These are phyloP conservation scores for Drosophila ochracea DNA, from an alignment of 2,888 invertebrate species.

Conservation along the genomic window DNA sequence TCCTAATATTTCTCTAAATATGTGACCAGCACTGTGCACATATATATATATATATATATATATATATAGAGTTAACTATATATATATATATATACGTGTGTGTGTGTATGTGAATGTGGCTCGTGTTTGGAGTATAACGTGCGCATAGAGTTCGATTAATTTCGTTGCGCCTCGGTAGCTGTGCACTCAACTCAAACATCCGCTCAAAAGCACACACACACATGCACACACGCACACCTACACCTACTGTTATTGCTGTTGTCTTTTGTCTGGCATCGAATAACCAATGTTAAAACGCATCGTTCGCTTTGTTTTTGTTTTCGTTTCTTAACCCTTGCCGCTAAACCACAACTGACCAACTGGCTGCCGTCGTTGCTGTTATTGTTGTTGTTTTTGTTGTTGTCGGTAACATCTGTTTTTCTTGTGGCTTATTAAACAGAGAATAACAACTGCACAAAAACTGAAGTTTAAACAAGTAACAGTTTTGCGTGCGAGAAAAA, in stretches of 20 bases:
- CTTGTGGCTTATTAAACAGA: constrained; percentile 31
- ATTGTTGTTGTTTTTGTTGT: constrained; percentile 9
- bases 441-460: constrained; percentile 28
- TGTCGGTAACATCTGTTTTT: constrained; percentile 55
- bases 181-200: constrained; percentile 79
- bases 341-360: constrained; percentile 61
- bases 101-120: constrained; percentile 25
- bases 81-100: no score
- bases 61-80: no score
- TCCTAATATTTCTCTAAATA: background rate
- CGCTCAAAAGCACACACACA: constrained; percentile 53
- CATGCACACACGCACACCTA: constrained; percentile 20
- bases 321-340: constrained; percentile 49
- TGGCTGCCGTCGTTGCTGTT: constrained; percentile 25
- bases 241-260: constrained; percentile 28
- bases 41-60: no score
- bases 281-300: constrained; percentile 41
- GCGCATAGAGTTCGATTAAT: constrained; percentile 72
- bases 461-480: constrained; percentile 7
- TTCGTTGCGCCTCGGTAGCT: constrained; percentile 80
- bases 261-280: constrained; percentile 44
- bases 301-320: constrained; percentile 25
- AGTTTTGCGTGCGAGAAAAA: background rate
- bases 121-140: constrained; percentile 68
- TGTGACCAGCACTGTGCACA: background rate